Conservation (phyloP, 2,113 vertebrate genomes). For the Anseranas semipalmata region DNA sequence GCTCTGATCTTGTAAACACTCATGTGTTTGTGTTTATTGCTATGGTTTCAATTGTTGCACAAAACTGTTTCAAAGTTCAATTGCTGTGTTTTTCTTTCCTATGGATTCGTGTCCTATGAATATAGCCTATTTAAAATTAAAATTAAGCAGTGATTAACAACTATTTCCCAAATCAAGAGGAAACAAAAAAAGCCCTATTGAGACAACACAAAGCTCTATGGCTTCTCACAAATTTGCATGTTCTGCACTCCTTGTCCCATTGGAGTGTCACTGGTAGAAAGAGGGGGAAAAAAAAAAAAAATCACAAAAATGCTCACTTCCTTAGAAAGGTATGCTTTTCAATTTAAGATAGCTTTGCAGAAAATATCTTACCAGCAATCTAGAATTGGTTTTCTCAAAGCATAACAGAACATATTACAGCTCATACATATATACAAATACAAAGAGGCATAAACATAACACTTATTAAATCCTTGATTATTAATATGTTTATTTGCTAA, state of each 20-base stretch:
- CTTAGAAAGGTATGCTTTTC: neutral
- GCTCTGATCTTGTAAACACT: neutral
- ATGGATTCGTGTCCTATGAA: neutral
- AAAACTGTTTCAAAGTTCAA: neutral
- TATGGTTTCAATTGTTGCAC: conserved; percentile 1
- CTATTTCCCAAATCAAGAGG: conserved; percentile 16
- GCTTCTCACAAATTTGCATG: neutral
- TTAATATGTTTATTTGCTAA: neutral
- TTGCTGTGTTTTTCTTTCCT: conserved; percentile 13
- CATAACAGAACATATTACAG: neutral
- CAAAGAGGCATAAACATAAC: neutral
- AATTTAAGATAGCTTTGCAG: neutral
- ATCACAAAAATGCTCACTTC: neutral
- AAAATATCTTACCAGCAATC: neutral
- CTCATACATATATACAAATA: neutral
- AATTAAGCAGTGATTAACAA: conserved; percentile 38
- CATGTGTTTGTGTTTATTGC: conserved; percentile 4
- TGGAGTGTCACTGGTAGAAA: neutral
- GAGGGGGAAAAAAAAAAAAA: too few relatives aligned
- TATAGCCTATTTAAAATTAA: conserved; percentile 42
- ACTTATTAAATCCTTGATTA: neutral
- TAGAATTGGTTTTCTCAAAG: neutral
- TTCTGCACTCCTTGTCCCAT: neutral
- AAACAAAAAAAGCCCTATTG: conserved; percentile 2
- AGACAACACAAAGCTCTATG: neutral